Base-by-base conservation (phyloP, 2,797 vertebrate species). In the Sebastes itinus region DNA sequence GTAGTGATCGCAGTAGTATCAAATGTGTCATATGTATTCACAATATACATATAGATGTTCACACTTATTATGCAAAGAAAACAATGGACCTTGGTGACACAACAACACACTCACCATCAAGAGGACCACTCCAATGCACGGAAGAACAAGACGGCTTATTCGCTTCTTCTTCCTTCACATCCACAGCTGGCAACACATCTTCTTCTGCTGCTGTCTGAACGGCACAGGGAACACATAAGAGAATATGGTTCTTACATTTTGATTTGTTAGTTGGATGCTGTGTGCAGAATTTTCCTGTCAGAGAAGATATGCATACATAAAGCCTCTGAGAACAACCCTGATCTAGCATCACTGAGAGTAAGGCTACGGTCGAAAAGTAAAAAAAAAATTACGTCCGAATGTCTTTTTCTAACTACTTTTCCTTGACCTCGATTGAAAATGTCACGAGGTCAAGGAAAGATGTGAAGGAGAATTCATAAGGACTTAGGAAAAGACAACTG, bases 131-230 rank as follows among this genome's bases (percentile, higher is more conserved):
- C 89, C 89, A 92, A 28, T 61, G 80, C 25, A 81, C 23, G 22
- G 87, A 76, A 42, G 78, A 88, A 72, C 87, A 90, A 13, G 83
- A 80, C 0, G 28, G 68, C 12, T 73, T 76, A 25, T 65, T 73
- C 2, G 62, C 25, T 16, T 82, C 70, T 75, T 94, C 94, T 65
- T 91, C 78, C 55, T 94, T 94, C 28, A 92, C 82, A 46, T 87
- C 83, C 42, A 83, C 20, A 16, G 6, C 52, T 42, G 83, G 25
- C 27, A 82, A 62, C 55, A 20, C 63, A 16, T 65, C 69, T 7
- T 65, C 86, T 6, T 89, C 84, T 49, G 82, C 82, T 35, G 28
- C 18, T 28, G 30, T 20, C 93, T 94, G 59, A 55, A 77, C 4
- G 30, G 13, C 38, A 72, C 12, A 71, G 5, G 67, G 11, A 82